phyloP scores from a whole-genome alignment of 2,113 vertebrate genomes.

The Apteryx owenii region DNA sequence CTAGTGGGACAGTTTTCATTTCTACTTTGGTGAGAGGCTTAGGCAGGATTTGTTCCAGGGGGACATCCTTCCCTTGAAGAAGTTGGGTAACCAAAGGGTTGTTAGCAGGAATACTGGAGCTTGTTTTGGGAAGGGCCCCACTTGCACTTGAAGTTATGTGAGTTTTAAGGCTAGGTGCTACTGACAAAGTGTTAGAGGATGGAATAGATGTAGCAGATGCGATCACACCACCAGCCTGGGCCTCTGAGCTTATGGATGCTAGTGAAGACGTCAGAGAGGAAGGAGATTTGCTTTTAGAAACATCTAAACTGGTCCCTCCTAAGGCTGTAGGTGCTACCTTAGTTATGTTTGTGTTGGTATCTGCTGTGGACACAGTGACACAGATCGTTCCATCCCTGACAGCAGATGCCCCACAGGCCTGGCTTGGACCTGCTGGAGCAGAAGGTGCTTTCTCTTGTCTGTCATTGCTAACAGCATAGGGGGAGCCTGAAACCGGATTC shows the following conservation, averaged over 20 bases:
- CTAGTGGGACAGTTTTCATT: slow-evolving; percentile 53
- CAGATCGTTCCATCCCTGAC: not conserved
- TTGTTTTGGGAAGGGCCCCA: slow-evolving; percentile 65
- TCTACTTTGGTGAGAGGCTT: slow-evolving; percentile 86
- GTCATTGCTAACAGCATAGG: not conserved
- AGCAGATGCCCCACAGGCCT: not conserved
- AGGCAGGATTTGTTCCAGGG: slow-evolving; percentile 92
- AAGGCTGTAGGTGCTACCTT: not conserved
- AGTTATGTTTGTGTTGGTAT: not conserved
- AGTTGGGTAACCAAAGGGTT: slow-evolving; percentile 95
- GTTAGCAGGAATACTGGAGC: slow-evolving; percentile 91
- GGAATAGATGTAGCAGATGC: not conserved
- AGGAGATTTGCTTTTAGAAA: not conserved
- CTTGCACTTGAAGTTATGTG: slow-evolving; percentile 14
- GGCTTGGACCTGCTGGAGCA: not conserved
- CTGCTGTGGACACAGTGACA: not conserved
- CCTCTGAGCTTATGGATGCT: not conserved
- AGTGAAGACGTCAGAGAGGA: not conserved
- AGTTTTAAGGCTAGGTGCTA: slow-evolving; percentile 60
- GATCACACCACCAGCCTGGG: not conserved
- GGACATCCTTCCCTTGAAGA: slow-evolving; percentile 93
- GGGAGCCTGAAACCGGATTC: not conserved
- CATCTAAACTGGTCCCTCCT: not conserved
- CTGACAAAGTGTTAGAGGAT: not conserved
- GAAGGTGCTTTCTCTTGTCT: slow-evolving; percentile 10